Conservation (phyloP, 2,888 invertebrate species). For the Sesia apiformis region DNA sequence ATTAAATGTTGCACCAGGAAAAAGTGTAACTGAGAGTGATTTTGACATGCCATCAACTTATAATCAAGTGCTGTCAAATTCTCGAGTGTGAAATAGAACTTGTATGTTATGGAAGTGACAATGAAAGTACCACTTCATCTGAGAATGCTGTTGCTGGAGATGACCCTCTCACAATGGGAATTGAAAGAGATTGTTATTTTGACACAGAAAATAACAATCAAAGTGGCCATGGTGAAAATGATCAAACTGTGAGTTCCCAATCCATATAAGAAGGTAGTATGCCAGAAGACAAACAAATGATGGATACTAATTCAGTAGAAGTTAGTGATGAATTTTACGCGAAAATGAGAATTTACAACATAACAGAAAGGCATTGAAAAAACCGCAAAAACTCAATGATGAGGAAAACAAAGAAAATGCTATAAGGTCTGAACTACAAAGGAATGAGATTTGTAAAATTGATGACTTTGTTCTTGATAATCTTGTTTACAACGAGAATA, state of each 20-base stretch:
- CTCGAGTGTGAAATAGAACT: not conserved
- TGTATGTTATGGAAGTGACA: not conserved
- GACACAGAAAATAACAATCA: not conserved
- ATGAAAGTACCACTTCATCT: not conserved
- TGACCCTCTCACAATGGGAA: not conserved
- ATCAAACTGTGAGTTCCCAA: no score
- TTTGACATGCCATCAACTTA: not conserved
- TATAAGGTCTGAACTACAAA: not conserved
- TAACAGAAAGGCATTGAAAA: not conserved
- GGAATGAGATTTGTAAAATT: not conserved
- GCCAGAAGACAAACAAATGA: not conserved
- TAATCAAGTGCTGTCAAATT: no score
- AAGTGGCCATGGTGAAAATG: not conserved
- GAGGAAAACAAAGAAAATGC: not conserved
- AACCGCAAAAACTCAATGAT: not conserved
- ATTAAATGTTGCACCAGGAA: not conserved
- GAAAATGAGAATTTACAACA: no score
- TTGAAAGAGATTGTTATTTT: not conserved
- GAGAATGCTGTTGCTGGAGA: not conserved
- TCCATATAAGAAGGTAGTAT: not conserved
- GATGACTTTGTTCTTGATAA: not conserved
- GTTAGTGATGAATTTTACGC: not conserved
- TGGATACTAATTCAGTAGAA: not conserved
- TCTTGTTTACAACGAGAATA: not conserved
- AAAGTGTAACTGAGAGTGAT: not conserved